Evolutionary conservation across 92 coral and sea anemone species (phyloP), one percentile per base, ranked within the genome.

Genomic region (Parazoanthus swiftii): DNA sequence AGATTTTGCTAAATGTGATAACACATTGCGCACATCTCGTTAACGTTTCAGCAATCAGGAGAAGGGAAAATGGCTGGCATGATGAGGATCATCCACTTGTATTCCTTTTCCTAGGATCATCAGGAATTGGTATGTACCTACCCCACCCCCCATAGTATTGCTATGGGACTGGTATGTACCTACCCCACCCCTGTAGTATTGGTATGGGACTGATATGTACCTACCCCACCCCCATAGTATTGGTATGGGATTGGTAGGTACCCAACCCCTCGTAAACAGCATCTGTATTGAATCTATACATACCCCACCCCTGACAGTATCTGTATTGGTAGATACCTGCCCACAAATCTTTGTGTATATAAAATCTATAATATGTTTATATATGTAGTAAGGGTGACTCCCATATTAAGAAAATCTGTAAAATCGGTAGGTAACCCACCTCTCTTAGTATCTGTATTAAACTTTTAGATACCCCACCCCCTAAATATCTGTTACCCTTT

Each of bases 11-110:
- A 39, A 29, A 39, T 39, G 8, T 46, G 51, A 54, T 54, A 54
- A 54, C 20, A 54, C 2, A 1, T 54, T 54, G 51, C 9, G 16
- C 15, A 63, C 15, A 18, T 63, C 26, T 18, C 25, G 8, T 81
- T 82, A 33, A 26, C 7, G 36, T 88, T 81, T 13, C 87, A 97
- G 99, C 99, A 54, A 97, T 97, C 59, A 91, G 98, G 25, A 95
- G 99, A 75, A 94, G 95, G 85, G 99, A 97, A 88, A 97, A 97
- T 92, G 99, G 99, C 76, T 97, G 99, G 99, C 95, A 95, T 50
- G 99, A 97, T 56, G 97, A 91, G 58, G 99, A 97, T 38, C 99
- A 97, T 77, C 99, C 99, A 2, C 94, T 97, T 50, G 98, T 95
- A 25, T 91, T 97, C 76, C 91, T 95, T 11, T 97, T 97, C 82